Base-by-base conservation (phyloP, 2,113 vertebrate species). In the Sylvilagus bachmani region DNA sequence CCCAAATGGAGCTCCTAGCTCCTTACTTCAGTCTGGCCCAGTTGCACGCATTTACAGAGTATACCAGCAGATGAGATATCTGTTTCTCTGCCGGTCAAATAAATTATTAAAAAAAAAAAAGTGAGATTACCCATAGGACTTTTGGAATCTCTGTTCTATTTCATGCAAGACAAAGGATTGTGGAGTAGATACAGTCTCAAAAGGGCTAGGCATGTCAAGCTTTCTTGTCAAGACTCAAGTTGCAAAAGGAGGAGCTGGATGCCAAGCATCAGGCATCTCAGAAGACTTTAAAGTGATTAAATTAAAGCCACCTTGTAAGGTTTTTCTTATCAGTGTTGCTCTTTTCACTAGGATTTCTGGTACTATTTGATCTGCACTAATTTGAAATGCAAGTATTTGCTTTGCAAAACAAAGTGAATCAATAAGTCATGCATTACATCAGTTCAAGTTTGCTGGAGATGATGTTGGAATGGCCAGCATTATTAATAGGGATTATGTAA, bases 331-430 rank as follows among this genome's bases (percentile, higher is more conserved):
- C 13, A 69, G 6, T 69, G 10, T 74, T 79, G 11, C 3, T 44
- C 9, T 90, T 75, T 88, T 84, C 25, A 73, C 44, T 73, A 74
- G 38, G 81, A 62, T 88, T 90, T 67, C 70, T 88, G 21, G 17
- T 84, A 89, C 11, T 19, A 9, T 85, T 84, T 36, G 22, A 31
- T 10, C 4, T 61, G 11, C 6, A 62, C 24, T 55, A 67, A 17
- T 2, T 74, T 51, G 44, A 90, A 58, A 79, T 69, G 29, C 24
- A 6, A 62, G 19, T 53, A 36, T 64, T 62, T 8, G 27, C 83
- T 81, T 81, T 22, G 3, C 7, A 91, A 91, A 82, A 71, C 12
- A 31, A 27, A 80, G 10, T 44, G 12, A 66, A 17, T 55, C 3
- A 71, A 36, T 80, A 82, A 62, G 17, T 66, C 33, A 81, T n/a